Percentiles rank a stretch among this genome's conserved stretches.
Conservation (phyloP, 2,113 vertebrate species). For the Malurus cyaneus region DNA sequence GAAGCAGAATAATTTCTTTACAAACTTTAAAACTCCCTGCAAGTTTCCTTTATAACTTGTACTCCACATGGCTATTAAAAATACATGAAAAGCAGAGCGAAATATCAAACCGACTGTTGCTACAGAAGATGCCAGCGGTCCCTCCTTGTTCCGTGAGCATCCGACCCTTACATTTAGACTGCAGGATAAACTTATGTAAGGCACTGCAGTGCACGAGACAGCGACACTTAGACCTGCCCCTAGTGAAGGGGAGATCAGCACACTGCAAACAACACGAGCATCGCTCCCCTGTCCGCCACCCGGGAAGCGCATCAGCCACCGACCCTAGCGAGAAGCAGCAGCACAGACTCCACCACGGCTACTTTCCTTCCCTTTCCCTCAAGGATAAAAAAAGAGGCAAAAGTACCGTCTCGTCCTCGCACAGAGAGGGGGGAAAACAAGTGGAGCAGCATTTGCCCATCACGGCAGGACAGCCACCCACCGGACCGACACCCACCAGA, state of each 20-base stretch:
- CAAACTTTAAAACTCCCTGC: neutral
- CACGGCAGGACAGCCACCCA: conserved; percentile 39
- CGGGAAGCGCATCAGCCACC: neutral
- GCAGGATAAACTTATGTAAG: conserved; percentile 71
- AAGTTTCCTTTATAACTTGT: neutral
- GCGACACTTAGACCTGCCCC: neutral
- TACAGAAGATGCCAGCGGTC: neutral
- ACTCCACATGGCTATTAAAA: neutral
- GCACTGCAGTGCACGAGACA: conserved; percentile 61
- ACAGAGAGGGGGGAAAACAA: conserved; percentile 73
- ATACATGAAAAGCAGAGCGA: neutral
- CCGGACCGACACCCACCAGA: neutral
- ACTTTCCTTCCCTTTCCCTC: neutral
- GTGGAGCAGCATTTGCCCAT: conserved; percentile 87
- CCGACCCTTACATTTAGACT: conserved; percentile 1
- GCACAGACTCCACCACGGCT: neutral
- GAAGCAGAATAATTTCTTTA: neutral
- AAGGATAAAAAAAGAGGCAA: conserved; percentile 47
- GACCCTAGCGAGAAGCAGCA: neutral
- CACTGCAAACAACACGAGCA: neutral
- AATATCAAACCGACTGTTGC: neutral
- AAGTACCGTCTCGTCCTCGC: conserved; percentile 86
- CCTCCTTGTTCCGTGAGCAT: neutral
- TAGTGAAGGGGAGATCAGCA: neutral
- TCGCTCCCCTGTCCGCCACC: neutral